Evolutionary conservation across 2,888 invertebrate species (phyloP), one percentile per base, ranked within the genome.

Genomic region (Coenonympha glycerion): DNA sequence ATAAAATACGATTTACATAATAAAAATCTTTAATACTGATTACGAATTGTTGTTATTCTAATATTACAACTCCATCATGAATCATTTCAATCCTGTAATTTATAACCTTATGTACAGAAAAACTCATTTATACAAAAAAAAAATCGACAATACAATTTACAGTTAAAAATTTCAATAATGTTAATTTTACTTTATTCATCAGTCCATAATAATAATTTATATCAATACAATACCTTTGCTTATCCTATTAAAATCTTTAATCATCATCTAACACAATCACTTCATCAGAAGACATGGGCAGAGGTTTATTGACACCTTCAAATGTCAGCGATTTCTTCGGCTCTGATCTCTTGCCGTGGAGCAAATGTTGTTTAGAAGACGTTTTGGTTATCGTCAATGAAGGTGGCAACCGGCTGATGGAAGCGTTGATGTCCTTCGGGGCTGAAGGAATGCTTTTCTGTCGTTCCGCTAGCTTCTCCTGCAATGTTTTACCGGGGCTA

Each of bases 401-500:
- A 0, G 89, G 78, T 0, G 90, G 89, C 15, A 89, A 68, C 57
- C 84, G 82, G 57, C 79, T 80, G 47, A 87, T 77, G 0, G 86
- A 81, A 0, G 81, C 76, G 13, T 64, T 78, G 13, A 84, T 73
- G 6, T 84, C 83, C 55, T 69, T 75, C 1, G 73, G 44, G 1
- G 73, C 63, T 8, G 69, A 63, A 0, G 85, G 83, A 18, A 76
- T 56, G 58, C 74, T 75, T 64, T 92, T 91, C 56, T 91, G 90
- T 52, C 89, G 83, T 57, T 92, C 92, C 0, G 91, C 92, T 48
- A 92, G 71, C 69, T 91, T 92, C 66, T 92, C 91, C 64, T 92
- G 92, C 49, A 92, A 68, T 0, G 92, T 92, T 76, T 92, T 92
- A 0, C 89, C 89, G 0, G 90, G 88, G 60, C 88, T 89, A 1